Percentiles rank a stretch among this genome's conserved stretches.
These are phyloP conservation scores for Torymus tubicola DNA, from an alignment of 2,888 invertebrate genomes.

Conservation along the genomic window DNA sequence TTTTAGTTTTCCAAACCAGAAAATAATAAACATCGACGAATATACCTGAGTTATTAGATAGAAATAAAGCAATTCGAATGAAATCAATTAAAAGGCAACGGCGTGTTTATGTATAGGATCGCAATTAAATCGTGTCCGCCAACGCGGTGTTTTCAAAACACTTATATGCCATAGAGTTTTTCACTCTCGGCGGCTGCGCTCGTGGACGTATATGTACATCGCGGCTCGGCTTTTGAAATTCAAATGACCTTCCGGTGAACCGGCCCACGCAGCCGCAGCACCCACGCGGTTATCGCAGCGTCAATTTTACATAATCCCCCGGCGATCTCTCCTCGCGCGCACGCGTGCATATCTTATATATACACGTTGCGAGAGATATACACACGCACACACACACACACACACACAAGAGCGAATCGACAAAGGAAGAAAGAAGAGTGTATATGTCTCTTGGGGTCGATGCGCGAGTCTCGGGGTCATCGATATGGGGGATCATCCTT, in stretches of 20 bases:
- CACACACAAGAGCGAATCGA: no score
- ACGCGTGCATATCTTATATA: background rate
- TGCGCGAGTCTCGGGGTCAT: slow-evolving; percentile 30
- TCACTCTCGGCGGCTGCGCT: no score
- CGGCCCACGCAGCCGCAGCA: slow-evolving; percentile 23
- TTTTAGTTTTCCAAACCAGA: no score
- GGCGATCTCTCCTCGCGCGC: slow-evolving; percentile 1
- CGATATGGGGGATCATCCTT: slow-evolving; percentile 59
- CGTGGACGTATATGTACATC: no score
- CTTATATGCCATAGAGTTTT: background rate
- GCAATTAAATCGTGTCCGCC: slow-evolving; percentile 27
- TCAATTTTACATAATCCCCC: slow-evolving; percentile 30
- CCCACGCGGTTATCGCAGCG: slow-evolving; percentile 34
- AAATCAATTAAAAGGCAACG: no score
- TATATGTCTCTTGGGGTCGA: slow-evolving; percentile 10
- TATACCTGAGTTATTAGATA: no score
- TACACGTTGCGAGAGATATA: background rate
- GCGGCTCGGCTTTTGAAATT: slow-evolving; percentile 38
- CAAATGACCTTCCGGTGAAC: slow-evolving; percentile 51
- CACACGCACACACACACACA: no score
- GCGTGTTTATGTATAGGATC: no score
- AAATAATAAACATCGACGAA: no score
- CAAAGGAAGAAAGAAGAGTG: no score
- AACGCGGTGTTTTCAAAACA: slow-evolving; percentile 9
- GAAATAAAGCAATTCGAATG: no score